phyloP scores from a whole-genome alignment of 2,113 vertebrate genomes.

The Hiodon alosoides region DNA sequence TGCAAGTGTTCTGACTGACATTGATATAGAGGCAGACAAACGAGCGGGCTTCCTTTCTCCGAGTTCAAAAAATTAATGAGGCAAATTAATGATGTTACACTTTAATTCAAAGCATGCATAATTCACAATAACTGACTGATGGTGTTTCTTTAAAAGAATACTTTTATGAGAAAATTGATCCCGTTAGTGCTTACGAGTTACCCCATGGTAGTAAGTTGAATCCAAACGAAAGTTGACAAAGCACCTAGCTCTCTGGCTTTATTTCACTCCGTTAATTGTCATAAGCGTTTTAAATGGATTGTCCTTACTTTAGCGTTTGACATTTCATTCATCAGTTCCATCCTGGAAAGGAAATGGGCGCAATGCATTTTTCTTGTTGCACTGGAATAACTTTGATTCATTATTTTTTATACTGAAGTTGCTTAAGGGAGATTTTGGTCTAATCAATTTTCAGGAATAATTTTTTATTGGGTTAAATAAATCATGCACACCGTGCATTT shows the following conservation, averaged over 20 bases:
- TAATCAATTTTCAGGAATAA: slow-evolving; percentile 59
- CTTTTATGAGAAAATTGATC: slow-evolving; percentile 87
- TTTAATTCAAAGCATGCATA: slow-evolving; percentile 88
- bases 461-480: slow-evolving; percentile 48
- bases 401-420: slow-evolving; percentile 63
- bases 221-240: slow-evolving; percentile 95
- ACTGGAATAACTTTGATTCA: slow-evolving; percentile 67
- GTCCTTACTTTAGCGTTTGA: slow-evolving; percentile 77
- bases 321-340: slow-evolving; percentile 84
- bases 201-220: slow-evolving; percentile 89
- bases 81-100: slow-evolving; percentile 97
- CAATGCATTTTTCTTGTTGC: slow-evolving; percentile 71
- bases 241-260: slow-evolving; percentile 73
- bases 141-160: slow-evolving; percentile 76
- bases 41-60: slow-evolving; percentile 63
- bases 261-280: slow-evolving; percentile 85
- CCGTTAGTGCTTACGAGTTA: slow-evolving; percentile 29
- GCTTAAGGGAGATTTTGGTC: slow-evolving; percentile 73
- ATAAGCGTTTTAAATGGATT: slow-evolving; percentile 94
- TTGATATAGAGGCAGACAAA: slow-evolving; percentile 52
- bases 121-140: slow-evolving; percentile 99
- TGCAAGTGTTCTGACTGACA: slow-evolving; percentile 44
- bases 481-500: slow-evolving; percentile 26
- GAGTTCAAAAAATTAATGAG: slow-evolving; percentile 91
- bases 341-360: slow-evolving; percentile 71